Evolutionary conservation across 2,113 vertebrate species (phyloP).

Genomic region (Phrynosoma platyrhinos): DNA sequence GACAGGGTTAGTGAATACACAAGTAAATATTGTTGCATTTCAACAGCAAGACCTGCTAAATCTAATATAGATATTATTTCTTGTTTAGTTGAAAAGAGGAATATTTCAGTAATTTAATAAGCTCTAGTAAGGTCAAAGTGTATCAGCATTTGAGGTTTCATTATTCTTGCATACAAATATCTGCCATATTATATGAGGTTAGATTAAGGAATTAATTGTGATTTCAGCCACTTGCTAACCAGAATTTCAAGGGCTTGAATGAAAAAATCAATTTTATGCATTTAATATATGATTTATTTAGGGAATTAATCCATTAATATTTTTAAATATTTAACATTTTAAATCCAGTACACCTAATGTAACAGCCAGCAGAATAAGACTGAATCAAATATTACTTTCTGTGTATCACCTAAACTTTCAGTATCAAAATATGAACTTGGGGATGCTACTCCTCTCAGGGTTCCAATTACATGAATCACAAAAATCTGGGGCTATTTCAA

Average conservation of each 20-base stretch:
- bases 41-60: neutral
- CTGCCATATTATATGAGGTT: conserved; percentile 48
- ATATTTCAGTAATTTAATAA: neutral
- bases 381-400: conserved; percentile 57
- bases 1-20: neutral
- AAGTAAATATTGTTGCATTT: neutral
- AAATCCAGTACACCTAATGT: conserved; percentile 64
- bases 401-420: conserved; percentile 63
- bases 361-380: conserved; percentile 63
- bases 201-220: conserved; percentile 56
- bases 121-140: neutral
- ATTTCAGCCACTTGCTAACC: conserved; percentile 66
- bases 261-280: conserved; percentile 66
- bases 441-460: conserved; percentile 44
- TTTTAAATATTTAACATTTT: conserved; percentile 64
- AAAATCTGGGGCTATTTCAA: conserved; percentile 61
- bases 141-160: conserved; percentile 7
- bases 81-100: neutral
- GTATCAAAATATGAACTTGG: conserved; percentile 51
- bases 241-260: conserved; percentile 67
- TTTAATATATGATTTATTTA: conserved; percentile 69
- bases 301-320: conserved; percentile 64
- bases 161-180: neutral
- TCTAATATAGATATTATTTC: neutral
- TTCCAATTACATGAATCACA: conserved; percentile 57